These are phyloP conservation scores for Pipistrellus nathusii DNA, from an alignment of 2,797 vertebrate species.

Conservation along the genomic window DNA sequence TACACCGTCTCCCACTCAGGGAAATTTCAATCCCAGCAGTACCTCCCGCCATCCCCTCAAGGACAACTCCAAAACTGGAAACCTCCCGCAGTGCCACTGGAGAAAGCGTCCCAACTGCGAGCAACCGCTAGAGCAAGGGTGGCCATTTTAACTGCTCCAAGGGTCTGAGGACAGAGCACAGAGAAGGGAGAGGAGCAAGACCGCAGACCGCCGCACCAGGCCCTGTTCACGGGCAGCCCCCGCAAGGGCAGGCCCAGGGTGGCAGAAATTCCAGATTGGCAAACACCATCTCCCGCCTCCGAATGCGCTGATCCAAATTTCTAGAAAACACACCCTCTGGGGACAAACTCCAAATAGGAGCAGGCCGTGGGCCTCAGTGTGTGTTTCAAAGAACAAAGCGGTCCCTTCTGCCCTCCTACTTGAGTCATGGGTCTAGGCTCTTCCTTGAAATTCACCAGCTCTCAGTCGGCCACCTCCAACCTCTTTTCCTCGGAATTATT, in stretches of 20 bases:
- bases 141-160: slow-evolving; percentile 9
- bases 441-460: background rate
- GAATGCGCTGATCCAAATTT: slow-evolving; percentile 1
- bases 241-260: background rate
- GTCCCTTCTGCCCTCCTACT: background rate
- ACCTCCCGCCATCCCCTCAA: accelerated
- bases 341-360: background rate
- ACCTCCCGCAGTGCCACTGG: background rate
- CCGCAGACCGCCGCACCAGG: background rate
- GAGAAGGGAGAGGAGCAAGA: background rate
- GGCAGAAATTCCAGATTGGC: background rate
- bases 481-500: slow-evolving; percentile 26
- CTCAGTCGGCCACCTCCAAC: background rate
- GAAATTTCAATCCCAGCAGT: background rate
- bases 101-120: background rate
- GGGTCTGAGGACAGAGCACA: background rate
- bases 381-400: background rate
- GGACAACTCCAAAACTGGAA: background rate
- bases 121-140: background rate
- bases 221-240: background rate
- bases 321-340: background rate
- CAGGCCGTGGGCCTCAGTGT: background rate
- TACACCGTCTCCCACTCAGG: background rate
- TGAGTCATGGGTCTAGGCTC: background rate
- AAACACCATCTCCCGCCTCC: background rate